Conservation (phyloP, 1,140 invertebrate species). For the Ephestia elutella region DNA sequence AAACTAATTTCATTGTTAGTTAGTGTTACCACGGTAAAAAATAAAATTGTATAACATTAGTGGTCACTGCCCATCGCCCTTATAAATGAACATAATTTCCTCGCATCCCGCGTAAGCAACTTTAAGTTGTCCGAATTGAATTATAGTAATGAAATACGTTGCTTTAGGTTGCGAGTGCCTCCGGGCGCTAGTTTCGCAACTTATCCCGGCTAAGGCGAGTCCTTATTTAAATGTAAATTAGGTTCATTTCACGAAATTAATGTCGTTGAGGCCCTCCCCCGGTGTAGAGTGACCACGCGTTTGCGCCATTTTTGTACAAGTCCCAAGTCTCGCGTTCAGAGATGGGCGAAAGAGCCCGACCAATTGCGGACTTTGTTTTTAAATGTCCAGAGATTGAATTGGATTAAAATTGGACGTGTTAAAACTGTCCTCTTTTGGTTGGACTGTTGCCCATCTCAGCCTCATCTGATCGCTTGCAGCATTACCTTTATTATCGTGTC, state of each 20-base stretch:
- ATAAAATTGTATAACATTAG: neutral
- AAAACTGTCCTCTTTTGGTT: too few relatives aligned
- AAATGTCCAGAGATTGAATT: too few relatives aligned
- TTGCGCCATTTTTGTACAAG: slow-evolving; percentile 24
- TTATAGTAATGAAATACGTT: slow-evolving; percentile 72
- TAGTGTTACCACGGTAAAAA: too few relatives aligned
- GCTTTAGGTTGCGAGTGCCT: slow-evolving; percentile 62
- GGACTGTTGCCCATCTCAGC: too few relatives aligned
- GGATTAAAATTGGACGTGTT: too few relatives aligned
- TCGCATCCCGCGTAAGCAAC: neutral
- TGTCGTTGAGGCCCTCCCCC: slow-evolving; percentile 76
- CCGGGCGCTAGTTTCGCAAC: slow-evolving; percentile 70
- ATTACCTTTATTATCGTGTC: slow-evolving; percentile 28
- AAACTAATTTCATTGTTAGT: too few relatives aligned
- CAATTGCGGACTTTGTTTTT: too few relatives aligned
- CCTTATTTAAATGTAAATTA: slow-evolving; percentile 92
- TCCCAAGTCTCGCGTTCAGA: slow-evolving; percentile 20
- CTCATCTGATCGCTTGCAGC: slow-evolving; percentile 7
- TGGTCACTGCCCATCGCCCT: neutral
- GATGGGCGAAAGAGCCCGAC: too few relatives aligned
- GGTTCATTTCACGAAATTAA: slow-evolving; percentile 91
- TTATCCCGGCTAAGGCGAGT: slow-evolving; percentile 75
- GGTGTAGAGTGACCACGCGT: slow-evolving; percentile 39
- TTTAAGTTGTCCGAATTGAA: slow-evolving; percentile 54
- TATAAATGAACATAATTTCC: neutral